Evolutionary conservation across 1,140 invertebrate species (phyloP).

Genomic region (Drosophila simulans): DNA sequence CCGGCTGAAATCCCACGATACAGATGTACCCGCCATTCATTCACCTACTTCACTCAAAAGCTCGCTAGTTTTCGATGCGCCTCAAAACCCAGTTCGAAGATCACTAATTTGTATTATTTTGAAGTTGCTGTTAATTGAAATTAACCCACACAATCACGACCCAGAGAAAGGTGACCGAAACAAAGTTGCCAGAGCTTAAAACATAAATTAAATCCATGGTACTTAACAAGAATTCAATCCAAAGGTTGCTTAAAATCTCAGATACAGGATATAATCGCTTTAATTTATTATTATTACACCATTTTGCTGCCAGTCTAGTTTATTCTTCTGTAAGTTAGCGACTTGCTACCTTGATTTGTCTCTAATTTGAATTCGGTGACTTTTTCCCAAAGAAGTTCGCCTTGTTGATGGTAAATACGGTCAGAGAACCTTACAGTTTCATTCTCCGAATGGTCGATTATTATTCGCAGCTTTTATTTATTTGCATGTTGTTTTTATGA

Average conservation of each 20-base stretch:
- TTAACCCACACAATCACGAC: constrained; percentile 16
- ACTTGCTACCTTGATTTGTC: neutral
- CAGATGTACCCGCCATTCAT: constrained; percentile 36
- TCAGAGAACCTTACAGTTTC: neutral
- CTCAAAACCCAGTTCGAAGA: constrained; percentile 6
- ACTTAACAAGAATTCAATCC: too few relatives aligned
- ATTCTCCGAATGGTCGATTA: constrained; percentile 2
- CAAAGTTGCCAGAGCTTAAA: neutral
- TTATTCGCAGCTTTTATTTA: constrained; percentile 20
- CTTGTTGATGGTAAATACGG: neutral
- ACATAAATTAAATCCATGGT: too few relatives aligned
- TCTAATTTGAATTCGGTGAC: neutral
- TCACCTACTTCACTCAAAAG: constrained; percentile 22
- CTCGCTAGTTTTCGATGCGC: constrained; percentile 26
- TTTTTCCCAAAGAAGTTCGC: neutral
- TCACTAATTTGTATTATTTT: constrained; percentile 26
- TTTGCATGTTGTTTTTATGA: constrained; percentile 33
- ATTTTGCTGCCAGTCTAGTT: too few relatives aligned
- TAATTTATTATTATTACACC: too few relatives aligned
- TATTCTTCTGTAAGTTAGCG: too few relatives aligned
- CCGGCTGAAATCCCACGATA: constrained; percentile 31
- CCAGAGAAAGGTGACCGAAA: neutral
- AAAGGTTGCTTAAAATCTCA: too few relatives aligned
- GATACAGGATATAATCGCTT: too few relatives aligned
- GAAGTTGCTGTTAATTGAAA: constrained; percentile 16